Base-by-base conservation (phyloP, 2,113 vertebrate genomes). In the Paratilapia polleni region DNA sequence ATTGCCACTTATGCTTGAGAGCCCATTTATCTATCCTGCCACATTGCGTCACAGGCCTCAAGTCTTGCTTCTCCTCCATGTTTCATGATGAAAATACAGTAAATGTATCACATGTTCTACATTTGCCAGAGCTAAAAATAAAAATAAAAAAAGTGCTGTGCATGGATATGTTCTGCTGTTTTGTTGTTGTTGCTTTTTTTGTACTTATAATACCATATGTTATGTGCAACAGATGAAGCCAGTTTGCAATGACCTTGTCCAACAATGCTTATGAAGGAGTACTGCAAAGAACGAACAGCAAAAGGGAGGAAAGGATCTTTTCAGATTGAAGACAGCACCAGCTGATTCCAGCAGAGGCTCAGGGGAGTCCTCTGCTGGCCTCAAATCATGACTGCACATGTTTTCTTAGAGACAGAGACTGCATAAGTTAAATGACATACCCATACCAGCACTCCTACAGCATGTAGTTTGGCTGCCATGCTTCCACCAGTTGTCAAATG, bases 1-100 rank as follows among this genome's bases (percentile, higher is more conserved):
- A 93, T 91, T 90, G 85, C 85, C 90, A 92, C 92, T 93, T 85
- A 66, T 56, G 84, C 58, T 86, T 31, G 47, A 91, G 84, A 88
- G 85, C 77, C 66, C 82, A 83, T 93, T 91, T 89, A 89, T 92
- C 91, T 80, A 14, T 80, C 77, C 78, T 85, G 75, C 76, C 63
- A 58, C 38, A 66, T 87, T 85, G 84, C 75, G 22, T 88, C 87
- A 92, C 59, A 36, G 54, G 31, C 61, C 58, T 73, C 10, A 22
- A 83, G 63, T 57, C 24, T 62, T 47, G 62, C 78, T 17, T 87
- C 73, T 62, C n/a, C 41, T 64, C 31, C 1, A 8, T 79, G 38
- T 77, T 83, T 79, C 57, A 47, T 31, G 17, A 17, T 75, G 60
- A 49, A 76, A 81, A 84, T 22, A 12, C 15, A 8, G 24, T 47